Percentiles rank a stretch among this genome's conserved stretches.
These are phyloP conservation scores for Lithophane leautieri DNA, from an alignment of 2,888 invertebrate species.

Conservation along the genomic window DNA sequence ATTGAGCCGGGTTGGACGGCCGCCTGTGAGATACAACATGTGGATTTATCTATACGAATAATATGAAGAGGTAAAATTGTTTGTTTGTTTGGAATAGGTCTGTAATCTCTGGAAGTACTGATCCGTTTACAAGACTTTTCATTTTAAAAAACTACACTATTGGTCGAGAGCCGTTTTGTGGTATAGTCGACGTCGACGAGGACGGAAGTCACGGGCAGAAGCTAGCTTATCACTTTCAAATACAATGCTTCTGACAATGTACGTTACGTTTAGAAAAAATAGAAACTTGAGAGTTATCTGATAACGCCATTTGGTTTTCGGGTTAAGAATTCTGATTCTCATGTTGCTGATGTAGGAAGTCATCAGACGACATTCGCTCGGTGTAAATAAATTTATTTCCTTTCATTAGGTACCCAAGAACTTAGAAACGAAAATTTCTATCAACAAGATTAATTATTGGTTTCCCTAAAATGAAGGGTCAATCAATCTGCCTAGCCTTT, in stretches of 20 bases:
- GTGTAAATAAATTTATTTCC: no score
- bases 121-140: not conserved
- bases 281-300: not conserved
- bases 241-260: not conserved
- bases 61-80: not conserved
- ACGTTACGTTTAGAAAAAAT: not conserved
- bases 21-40: conserved; percentile 88
- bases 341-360: not conserved
- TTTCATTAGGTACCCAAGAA: no score
- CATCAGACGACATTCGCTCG: not conserved
- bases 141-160: not conserved
- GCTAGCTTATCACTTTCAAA: not conserved
- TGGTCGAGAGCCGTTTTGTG: not conserved
- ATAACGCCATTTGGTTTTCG: not conserved
- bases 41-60: not conserved
- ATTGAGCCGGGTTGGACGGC: conserved; percentile 99
- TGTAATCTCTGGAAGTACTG: not conserved
- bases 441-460: not conserved
- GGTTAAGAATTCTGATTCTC: not conserved
- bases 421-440: no score
- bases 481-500: no score
- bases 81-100: not conserved
- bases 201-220: not conserved
- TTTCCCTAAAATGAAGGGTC: not conserved
- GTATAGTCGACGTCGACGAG: not conserved